Evolutionary conservation across 2,888 invertebrate genomes (phyloP).

Genomic region (Carcina quercana): DNA sequence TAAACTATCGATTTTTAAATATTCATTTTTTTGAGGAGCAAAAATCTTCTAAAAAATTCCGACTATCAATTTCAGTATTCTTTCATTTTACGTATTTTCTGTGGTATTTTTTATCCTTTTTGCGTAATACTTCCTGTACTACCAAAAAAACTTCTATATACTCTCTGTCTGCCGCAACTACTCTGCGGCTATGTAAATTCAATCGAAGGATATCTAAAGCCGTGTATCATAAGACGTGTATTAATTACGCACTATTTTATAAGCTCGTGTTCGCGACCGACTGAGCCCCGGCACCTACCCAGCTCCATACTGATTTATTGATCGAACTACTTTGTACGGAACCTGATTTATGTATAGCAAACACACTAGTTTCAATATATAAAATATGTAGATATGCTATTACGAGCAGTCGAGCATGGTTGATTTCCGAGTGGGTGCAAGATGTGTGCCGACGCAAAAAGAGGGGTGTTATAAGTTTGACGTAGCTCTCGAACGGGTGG

Average conservation of each 20-base stretch:
- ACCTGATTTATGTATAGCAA: conserved; percentile 40
- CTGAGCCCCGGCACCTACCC: conserved; percentile 4
- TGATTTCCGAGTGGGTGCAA: no score
- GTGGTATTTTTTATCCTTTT: no score
- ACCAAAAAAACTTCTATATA: conserved; percentile 1
- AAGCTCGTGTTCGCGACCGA: conserved; percentile 6
- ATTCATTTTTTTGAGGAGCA: no score
- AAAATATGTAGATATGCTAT: no score
- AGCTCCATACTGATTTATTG: conserved; percentile 21
- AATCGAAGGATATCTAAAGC: conserved; percentile 17
- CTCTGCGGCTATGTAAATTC: conserved; percentile 21
- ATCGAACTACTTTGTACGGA: conserved; percentile 24
- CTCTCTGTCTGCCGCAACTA: not conserved
- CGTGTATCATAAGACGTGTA: conserved; percentile 30
- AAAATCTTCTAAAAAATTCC: no score
- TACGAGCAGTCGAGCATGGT: no score
- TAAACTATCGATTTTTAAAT: no score
- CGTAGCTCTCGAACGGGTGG: no score
- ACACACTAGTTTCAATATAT: no score
- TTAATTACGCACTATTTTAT: conserved; percentile 32
- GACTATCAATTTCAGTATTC: not conserved
- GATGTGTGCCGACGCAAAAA: no score
- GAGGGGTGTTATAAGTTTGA: no score
- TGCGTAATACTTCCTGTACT: no score
- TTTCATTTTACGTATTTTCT: not conserved